Evolutionary conservation across 2,888 invertebrate genomes (phyloP).

Genomic region (Aelia acuminata): DNA sequence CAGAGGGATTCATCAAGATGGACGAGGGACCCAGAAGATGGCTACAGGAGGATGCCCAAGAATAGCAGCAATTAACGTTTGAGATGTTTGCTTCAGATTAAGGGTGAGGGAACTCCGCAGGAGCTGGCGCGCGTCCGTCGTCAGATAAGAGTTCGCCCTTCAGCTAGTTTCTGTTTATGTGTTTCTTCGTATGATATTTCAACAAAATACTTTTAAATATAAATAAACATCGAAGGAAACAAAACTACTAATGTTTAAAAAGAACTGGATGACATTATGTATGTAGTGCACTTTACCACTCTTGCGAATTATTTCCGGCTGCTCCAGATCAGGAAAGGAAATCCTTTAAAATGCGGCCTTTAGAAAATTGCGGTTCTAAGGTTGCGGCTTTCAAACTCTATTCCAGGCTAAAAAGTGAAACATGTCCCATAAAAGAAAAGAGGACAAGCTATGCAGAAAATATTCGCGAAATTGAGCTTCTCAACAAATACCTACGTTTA

Average conservation of each 20-base stretch:
- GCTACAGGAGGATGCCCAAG: not conserved
- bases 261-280: not conserved
- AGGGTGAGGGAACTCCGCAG: slow-evolving; percentile 19
- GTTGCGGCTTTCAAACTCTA: not conserved
- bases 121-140: not conserved
- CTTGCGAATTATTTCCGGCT: not conserved
- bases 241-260: too few relatives aligned
- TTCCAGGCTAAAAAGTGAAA: not conserved
- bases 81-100: slow-evolving; percentile 36
- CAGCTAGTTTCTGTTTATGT: not conserved
- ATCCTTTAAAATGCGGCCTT: not conserved
- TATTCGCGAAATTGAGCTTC: too few relatives aligned
- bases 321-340: not conserved
- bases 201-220: too few relatives aligned
- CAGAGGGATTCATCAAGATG: not conserved
- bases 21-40: not conserved
- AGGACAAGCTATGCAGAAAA: too few relatives aligned
- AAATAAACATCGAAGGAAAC: too few relatives aligned
- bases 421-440: not conserved
- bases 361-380: not conserved
- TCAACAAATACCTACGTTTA: too few relatives aligned
- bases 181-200: too few relatives aligned
- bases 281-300: not conserved
- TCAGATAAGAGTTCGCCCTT: not conserved
- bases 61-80: slow-evolving; percentile 40